Percentiles rank a stretch among this genome's conserved stretches.
Conservation (phyloP, 2,113 vertebrate species). For the Pogonocichla stellata region DNA sequence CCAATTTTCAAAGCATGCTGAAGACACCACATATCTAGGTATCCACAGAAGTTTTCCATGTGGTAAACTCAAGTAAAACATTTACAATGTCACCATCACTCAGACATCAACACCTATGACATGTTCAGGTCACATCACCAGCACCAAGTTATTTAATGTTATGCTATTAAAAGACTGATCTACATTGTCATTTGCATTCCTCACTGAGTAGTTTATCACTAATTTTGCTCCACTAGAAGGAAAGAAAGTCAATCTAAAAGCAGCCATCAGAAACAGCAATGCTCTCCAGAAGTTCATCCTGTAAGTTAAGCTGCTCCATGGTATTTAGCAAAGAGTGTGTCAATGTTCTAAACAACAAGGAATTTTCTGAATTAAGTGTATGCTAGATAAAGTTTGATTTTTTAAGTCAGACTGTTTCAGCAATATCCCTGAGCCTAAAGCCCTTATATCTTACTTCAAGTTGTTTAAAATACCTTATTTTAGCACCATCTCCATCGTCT, state of each 20-base stretch:
- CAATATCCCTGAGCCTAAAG: background rate
- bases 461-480: background rate
- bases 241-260: background rate
- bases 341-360: fast-evolving
- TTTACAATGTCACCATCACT: background rate
- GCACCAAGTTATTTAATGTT: background rate
- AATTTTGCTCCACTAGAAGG: background rate
- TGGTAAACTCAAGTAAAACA: background rate
- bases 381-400: background rate
- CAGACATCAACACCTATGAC: background rate
- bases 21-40: background rate
- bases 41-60: background rate
- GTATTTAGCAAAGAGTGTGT: background rate
- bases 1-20: background rate
- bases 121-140: background rate
- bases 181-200: background rate
- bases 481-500: background rate
- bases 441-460: background rate
- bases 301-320: background rate
- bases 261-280: background rate
- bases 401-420: background rate
- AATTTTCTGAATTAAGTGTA: background rate
- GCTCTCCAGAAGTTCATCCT: background rate
- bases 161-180: background rate
- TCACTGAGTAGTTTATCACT: background rate